Percentiles rank a stretch among this genome's conserved stretches.
These are phyloP conservation scores for Ictidomys tridecemlineatus DNA, from an alignment of 2,113 vertebrate genomes.

Conservation along the genomic window DNA sequence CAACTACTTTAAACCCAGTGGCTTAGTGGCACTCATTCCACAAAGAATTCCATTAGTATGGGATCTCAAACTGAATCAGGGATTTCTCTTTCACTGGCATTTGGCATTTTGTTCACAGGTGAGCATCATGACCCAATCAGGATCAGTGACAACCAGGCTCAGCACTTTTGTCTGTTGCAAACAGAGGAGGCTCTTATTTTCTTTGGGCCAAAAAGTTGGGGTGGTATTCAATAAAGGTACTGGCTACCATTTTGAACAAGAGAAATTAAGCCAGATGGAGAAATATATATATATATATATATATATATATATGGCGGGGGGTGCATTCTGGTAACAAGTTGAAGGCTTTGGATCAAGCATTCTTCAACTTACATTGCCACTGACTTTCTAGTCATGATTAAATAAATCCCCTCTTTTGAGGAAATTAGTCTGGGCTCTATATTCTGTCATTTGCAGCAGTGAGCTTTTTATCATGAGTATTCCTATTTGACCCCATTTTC, in stretches of 20 bases:
- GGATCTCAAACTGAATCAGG: neutral
- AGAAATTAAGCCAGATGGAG: neutral
- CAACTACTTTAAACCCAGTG: neutral
- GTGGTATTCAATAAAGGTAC: neutral
- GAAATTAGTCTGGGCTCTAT: neutral
- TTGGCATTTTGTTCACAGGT: neutral
- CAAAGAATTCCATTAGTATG: neutral
- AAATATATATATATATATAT: too few relatives aligned
- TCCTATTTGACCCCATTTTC: neutral
- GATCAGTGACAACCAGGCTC: neutral
- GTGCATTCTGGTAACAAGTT: neutral
- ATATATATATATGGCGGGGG: too few relatives aligned
- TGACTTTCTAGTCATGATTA: neutral
- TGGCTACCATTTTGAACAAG: neutral
- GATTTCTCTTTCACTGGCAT: neutral
- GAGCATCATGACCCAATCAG: neutral
- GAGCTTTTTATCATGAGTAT: neutral
- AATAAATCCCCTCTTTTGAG: neutral
- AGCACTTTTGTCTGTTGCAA: neutral
- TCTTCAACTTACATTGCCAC: neutral
- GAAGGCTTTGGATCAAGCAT: neutral
- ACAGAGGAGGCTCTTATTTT: neutral
- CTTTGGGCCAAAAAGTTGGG: neutral
- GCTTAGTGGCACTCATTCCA: neutral
- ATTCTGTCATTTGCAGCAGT: constrained; percentile 18